Conservation (phyloP, 2,888 invertebrate genomes). For the Apantesis nais region DNA sequence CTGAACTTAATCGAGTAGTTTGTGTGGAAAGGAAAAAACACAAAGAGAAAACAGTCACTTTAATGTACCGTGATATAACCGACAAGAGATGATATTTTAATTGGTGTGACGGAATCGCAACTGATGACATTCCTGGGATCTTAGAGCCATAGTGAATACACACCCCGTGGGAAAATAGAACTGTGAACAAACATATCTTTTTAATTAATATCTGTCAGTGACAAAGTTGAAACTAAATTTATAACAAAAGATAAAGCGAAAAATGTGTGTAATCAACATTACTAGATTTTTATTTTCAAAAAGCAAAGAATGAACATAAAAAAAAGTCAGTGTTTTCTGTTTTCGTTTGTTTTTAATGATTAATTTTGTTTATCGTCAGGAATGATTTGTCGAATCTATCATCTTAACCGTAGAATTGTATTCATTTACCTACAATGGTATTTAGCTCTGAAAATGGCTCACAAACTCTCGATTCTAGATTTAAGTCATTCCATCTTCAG, state of each 20-base stretch:
- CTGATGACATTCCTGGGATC: conserved; percentile 8
- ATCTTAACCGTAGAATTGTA: no score
- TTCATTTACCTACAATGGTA: no score
- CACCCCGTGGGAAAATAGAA: conserved; percentile 7
- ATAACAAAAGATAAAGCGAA: neutral
- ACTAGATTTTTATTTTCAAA: neutral
- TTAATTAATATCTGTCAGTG: neutral
- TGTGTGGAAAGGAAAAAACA: neutral
- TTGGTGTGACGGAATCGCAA: conserved; percentile 12
- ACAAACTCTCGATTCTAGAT: neutral
- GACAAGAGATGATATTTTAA: conserved; percentile 15
- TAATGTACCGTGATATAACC: neutral
- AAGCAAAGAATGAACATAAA: neutral
- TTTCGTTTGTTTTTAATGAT: neutral
- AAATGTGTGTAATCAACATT: neutral
- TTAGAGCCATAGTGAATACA: neutral
- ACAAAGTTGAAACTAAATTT: neutral
- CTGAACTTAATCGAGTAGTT: neutral
- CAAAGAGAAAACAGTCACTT: neutral
- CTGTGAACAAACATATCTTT: neutral
- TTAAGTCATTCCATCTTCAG: no score
- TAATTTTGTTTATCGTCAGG: neutral
- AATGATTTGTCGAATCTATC: neutral
- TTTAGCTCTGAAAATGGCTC: neutral
- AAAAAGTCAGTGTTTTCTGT: neutral